These are phyloP conservation scores for Anhinga anhinga DNA, from an alignment of 2,113 vertebrate genomes.

Conservation along the genomic window DNA sequence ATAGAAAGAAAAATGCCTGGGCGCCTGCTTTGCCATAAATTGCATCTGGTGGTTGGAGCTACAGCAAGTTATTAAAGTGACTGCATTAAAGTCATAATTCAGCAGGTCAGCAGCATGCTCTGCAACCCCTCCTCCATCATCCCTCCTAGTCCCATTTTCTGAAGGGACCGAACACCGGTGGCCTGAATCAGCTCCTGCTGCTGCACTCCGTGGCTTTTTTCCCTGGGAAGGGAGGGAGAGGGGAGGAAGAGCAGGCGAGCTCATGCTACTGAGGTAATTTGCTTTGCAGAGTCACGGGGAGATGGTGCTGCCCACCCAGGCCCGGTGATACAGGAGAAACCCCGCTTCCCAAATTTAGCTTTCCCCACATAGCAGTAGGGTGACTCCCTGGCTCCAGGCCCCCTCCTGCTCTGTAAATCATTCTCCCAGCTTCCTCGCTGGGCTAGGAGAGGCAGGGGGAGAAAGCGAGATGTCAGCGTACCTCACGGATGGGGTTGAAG, in stretches of 20 bases:
- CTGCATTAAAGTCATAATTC: constrained; percentile 65
- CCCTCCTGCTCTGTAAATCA: neutral
- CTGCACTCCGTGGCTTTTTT: neutral
- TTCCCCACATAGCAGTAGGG: neutral
- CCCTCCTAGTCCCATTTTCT: constrained; percentile 17
- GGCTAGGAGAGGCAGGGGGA: neutral
- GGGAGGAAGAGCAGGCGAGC: neutral
- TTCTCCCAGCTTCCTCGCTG: neutral
- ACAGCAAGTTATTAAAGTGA: constrained; percentile 62
- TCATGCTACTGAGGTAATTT: neutral
- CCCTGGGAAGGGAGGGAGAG: neutral
- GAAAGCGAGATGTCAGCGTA: neutral
- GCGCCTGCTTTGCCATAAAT: constrained; percentile 62
- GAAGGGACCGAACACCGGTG: neutral
- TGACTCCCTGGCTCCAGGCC: neutral
- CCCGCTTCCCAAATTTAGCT: neutral
- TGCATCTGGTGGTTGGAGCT: constrained; percentile 67
- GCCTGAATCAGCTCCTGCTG: constrained; percentile 2
- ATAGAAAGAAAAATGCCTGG: constrained; percentile 65
- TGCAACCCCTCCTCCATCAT: constrained; percentile 51
- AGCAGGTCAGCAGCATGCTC: constrained; percentile 29
- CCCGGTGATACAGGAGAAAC: neutral
- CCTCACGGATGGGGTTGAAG: neutral
- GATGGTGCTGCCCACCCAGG: neutral
- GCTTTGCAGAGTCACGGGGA: neutral